A percentile compares a stretch with the other conserved stretches of the same genome.
These are phyloP conservation scores for Neoniphon sammara DNA, from an alignment of 2,797 vertebrate species.

Conservation along the genomic window DNA sequence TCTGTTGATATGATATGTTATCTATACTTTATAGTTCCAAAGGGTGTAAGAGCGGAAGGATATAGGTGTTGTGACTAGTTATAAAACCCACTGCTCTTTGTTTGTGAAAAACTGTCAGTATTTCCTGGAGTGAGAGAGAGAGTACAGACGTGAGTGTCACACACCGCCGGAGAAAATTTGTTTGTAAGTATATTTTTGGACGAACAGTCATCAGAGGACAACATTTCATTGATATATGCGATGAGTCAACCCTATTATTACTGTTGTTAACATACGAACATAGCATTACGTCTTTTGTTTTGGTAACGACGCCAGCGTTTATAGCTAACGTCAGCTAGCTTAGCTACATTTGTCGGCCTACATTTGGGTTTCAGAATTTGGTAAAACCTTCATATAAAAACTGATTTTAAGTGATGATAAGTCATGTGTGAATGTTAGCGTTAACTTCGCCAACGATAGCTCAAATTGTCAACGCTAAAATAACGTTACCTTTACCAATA, in stretches of 20 bases:
- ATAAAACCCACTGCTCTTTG: constrained; percentile 2
- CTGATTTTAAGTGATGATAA: no score
- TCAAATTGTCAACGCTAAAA: no score
- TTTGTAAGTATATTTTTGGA: constrained; percentile 30
- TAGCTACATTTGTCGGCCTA: no score
- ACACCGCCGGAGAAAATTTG: background rate
- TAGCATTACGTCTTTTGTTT: background rate
- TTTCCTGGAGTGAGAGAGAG: fast-evolving
- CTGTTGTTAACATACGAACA: background rate
- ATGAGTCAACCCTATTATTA: fast-evolving
- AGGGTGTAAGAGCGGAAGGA: constrained; percentile 40
- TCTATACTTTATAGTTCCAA: constrained; percentile 10
- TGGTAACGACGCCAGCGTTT: background rate
- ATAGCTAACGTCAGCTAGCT: background rate
- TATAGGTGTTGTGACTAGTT: background rate
- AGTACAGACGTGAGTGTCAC: fast-evolving
- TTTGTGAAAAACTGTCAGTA: no score
- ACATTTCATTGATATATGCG: no score
- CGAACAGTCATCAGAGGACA: fast-evolving
- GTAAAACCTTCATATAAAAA: no score
- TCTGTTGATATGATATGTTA: background rate
- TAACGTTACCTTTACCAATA: no score
- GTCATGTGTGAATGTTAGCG: background rate
- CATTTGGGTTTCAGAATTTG: no score
- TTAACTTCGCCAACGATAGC: no score